Evolutionary conservation across 1,140 invertebrate genomes (phyloP).

Genomic region (Brachionus rubens): DNA sequence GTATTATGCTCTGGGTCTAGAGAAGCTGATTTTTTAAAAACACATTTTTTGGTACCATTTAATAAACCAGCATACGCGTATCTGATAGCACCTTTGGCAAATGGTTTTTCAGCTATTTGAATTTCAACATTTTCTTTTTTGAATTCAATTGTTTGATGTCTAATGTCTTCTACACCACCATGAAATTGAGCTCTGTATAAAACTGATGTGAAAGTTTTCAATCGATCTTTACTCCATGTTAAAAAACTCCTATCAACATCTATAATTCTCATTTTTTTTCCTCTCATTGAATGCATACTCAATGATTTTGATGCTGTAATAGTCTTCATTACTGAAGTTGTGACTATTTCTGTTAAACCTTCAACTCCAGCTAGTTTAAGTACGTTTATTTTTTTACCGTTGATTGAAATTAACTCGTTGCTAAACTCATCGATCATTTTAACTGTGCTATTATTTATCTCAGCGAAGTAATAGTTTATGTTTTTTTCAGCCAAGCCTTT

Average conservation of each 20-base stretch:
- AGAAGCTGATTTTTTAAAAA: not conserved
- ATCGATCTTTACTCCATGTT: not conserved
- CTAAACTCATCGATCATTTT: slow-evolving; percentile 33
- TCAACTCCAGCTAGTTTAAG: not conserved
- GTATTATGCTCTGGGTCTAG: not conserved
- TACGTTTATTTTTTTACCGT: slow-evolving; percentile 7
- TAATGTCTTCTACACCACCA: not conserved
- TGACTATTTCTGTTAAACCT: slow-evolving; percentile 1
- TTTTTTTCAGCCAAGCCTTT: not conserved
- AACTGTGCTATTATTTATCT: not conserved
- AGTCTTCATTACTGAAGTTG: not conserved
- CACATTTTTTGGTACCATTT: not conserved
- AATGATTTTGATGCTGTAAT: not conserved
- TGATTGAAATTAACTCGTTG: not conserved
- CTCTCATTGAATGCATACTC: not conserved
- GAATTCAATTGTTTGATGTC: not conserved
- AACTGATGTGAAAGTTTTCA: not conserved
- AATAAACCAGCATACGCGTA: not conserved
- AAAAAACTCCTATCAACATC: not conserved
- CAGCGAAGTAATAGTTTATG: not conserved
- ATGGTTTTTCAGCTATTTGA: not conserved
- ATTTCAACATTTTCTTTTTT: not conserved
- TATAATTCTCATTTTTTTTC: not conserved
- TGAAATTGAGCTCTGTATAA: not conserved
- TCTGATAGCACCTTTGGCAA: slow-evolving; percentile 23